Base-by-base conservation (phyloP, 2,797 vertebrate genomes). In the Delichon dasypus region DNA sequence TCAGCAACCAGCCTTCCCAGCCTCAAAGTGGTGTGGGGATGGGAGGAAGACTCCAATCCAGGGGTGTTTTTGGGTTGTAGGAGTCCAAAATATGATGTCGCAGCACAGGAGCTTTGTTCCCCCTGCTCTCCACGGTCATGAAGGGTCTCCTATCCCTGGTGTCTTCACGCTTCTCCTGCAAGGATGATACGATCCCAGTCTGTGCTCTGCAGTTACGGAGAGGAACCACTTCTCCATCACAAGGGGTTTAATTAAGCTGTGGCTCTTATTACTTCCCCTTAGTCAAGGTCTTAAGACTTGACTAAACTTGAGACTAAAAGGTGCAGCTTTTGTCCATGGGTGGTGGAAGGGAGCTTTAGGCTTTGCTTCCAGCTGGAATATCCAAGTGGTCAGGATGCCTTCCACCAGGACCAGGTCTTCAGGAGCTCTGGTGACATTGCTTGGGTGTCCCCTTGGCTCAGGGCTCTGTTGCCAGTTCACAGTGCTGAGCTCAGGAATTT, bases 101-200 rank as follows among this genome's bases (percentile, higher is more conserved):
- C 29, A 17, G 54, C 1, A 1, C 29, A 15, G 27, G 34, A 80
- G 32, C 34, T 79, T 79, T n/a, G 38, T 53, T 84, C 7, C 30
- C 40, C 6, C n/a, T 29, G 78, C 34, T 45, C 32, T 50, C 38
- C 38, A 10, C 0, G 1, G 22, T 2, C 3, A 19, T 0, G 2
- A 74, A 48, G 44, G 30, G n/a, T 17, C 36, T 79, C 54, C 55
- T 72, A 3, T 21, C 8, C 3, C 64, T 80, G 2, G 1, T 19
- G 11, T 21, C 42, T 64, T 79, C 34, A 16, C 4, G 1, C 51
- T 79, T 85, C 57, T 81, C 8, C 58, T 55, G 16, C 65, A 67
- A 51, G 36, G 42, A 11, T 2, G 1, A 34, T 29, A 7, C 1
- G 3, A 30, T 45, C 36, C 32, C 44, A 17, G 2, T 40, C 47